Evolutionary conservation across 1,140 invertebrate genomes (phyloP).

Genomic region (Tetraneura akinire): DNA sequence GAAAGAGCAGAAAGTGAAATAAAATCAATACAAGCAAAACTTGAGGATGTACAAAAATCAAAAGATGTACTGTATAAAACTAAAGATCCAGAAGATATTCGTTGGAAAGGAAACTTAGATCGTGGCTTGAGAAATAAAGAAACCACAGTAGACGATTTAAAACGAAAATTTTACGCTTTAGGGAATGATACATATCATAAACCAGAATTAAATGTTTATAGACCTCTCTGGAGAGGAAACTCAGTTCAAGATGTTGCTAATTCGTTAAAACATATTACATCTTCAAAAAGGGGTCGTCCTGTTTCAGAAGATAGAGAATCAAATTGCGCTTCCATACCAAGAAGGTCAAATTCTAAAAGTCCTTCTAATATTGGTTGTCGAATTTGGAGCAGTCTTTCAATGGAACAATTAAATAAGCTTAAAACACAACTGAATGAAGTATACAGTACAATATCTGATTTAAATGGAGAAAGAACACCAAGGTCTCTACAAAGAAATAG

Average conservation of each 20-base stretch:
- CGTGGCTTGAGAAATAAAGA: constrained; percentile 78
- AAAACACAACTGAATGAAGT: constrained; percentile 82
- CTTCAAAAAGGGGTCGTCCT: constrained; percentile 55
- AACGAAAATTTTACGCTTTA: constrained; percentile 70
- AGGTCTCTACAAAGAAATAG: constrained; percentile 55
- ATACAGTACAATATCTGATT: constrained; percentile 64
- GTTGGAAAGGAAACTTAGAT: constrained; percentile 78
- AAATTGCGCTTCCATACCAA: constrained; percentile 39
- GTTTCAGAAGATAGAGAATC: constrained; percentile 52
- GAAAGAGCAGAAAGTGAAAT: constrained; percentile 82
- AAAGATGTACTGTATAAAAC: constrained; percentile 81
- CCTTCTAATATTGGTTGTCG: constrained; percentile 65
- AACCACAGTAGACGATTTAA: constrained; percentile 82
- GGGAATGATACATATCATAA: constrained; percentile 60
- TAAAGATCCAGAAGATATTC: constrained; percentile 69
- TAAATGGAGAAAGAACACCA: constrained; percentile 59
- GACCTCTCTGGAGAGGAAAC: constrained; percentile 79
- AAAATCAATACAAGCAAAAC: constrained; percentile 73
- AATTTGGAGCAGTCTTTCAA: constrained; percentile 80
- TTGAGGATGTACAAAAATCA: constrained; percentile 77
- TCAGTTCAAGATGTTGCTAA: constrained; percentile 77
- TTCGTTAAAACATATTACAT: constrained; percentile 60
- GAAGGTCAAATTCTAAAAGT: constrained; percentile 53
- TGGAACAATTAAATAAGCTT: constrained; percentile 79
- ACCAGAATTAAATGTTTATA: constrained; percentile 68